These are phyloP conservation scores for Cotesia vestalis DNA, from an alignment of 1,140 invertebrate genomes.

Conservation along the genomic window DNA sequence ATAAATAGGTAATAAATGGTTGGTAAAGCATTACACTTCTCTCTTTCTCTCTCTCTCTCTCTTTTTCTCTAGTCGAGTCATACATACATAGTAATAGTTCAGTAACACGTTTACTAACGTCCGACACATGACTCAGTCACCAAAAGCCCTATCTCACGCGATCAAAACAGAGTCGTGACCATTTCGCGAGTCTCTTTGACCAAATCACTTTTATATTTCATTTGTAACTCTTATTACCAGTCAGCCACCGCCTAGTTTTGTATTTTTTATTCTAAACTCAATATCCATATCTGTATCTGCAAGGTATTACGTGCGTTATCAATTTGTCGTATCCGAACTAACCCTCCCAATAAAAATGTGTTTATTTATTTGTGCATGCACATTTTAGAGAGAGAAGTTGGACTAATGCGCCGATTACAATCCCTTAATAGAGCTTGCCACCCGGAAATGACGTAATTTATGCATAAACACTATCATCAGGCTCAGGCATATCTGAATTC, in stretches of 20 bases:
- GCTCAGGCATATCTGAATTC: constrained; percentile 10
- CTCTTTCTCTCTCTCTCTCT: too few relatives aligned
- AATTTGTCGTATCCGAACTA: constrained; percentile 33
- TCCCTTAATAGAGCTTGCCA: background rate
- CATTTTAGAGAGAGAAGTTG: background rate
- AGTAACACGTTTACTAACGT: background rate
- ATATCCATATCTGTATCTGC: constrained; percentile 43
- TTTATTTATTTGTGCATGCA: background rate
- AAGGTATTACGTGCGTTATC: constrained; percentile 47
- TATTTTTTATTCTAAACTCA: constrained; percentile 36
- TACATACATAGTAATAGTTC: too few relatives aligned
- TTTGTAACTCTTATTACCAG: constrained; percentile 29
- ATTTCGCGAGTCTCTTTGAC: constrained; percentile 10
- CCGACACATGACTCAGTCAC: constrained; percentile 46
- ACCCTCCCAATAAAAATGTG: background rate
- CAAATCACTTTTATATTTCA: constrained; percentile 32
- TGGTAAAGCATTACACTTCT: too few relatives aligned
- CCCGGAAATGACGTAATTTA: constrained; percentile 51
- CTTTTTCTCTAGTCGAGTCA: too few relatives aligned
- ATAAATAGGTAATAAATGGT: too few relatives aligned
- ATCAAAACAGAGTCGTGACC: constrained; percentile 34
- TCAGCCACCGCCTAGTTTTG: background rate
- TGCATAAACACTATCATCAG: constrained; percentile 34
- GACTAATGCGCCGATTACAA: constrained; percentile 20
- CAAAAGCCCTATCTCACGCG: constrained; percentile 50